Conservation (phyloP, 37 sponge, comb jelly and placozoan genomes). For the Beroe ovata region DNA sequence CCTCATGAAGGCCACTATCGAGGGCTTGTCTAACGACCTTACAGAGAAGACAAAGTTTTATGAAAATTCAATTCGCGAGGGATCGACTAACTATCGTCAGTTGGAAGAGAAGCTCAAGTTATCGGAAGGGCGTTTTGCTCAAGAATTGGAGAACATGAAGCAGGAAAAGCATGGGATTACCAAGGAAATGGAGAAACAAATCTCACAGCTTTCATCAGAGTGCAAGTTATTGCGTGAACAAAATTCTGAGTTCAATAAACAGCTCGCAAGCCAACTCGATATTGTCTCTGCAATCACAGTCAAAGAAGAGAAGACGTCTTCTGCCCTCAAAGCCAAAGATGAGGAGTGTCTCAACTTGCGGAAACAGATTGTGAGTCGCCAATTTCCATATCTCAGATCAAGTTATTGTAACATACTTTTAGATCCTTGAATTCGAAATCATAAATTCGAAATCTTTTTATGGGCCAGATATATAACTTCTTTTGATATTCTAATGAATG, state of each 20-base stretch:
- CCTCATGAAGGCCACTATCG: not conserved
- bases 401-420: no score
- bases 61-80: not conserved
- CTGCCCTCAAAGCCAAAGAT: not conserved
- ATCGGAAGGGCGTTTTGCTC: not conserved
- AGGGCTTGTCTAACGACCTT: not conserved
- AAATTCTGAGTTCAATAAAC: not conserved
- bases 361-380: not conserved
- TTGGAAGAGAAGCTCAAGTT: not conserved
- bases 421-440: no score
- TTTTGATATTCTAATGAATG: no score
- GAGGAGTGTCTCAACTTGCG: not conserved
- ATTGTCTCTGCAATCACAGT: not conserved
- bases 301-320: not conserved
- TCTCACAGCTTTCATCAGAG: not conserved
- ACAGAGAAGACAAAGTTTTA: not conserved
- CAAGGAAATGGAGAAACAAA: not conserved
- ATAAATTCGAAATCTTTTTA: no score
- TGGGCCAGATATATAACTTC: no score
- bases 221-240: not conserved
- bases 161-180: not conserved
- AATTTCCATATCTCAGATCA: no score
- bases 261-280: not conserved
- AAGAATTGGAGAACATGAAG: not conserved
- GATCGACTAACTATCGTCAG: not conserved